Percentiles rank a stretch among this genome's conserved stretches.
Evolutionary conservation across 2,113 vertebrate species (phyloP).

Genomic region (Scatophagus argus): DNA sequence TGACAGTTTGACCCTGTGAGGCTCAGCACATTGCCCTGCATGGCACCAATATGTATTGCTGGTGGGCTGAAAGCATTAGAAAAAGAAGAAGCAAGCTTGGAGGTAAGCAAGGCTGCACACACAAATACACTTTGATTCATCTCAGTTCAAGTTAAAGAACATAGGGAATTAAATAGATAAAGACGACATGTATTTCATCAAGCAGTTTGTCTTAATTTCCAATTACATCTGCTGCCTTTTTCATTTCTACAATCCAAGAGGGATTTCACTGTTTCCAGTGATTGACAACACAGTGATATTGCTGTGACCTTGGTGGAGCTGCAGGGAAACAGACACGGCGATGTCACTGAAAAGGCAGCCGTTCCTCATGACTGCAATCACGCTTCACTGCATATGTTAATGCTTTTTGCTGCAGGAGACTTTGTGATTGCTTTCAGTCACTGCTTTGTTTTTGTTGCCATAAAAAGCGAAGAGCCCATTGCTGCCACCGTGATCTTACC

Average conservation of each 20-base stretch:
- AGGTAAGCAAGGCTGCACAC: background rate
- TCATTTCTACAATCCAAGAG: background rate
- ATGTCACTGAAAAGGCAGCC: background rate
- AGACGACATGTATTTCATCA: background rate
- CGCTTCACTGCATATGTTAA: background rate
- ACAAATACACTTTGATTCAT: background rate
- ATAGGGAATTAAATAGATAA: conserved; percentile 5
- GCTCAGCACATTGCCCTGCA: background rate
- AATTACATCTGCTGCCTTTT: background rate
- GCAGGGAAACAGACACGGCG: background rate
- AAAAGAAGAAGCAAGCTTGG: background rate
- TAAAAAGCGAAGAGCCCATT: background rate
- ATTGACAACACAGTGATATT: background rate
- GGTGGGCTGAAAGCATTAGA: background rate
- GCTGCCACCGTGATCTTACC: background rate
- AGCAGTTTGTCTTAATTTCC: conserved; percentile 11
- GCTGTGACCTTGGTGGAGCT: conserved; percentile 18
- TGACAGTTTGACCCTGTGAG: background rate
- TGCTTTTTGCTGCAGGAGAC: background rate
- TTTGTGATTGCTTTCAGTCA: background rate
- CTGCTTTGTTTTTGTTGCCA: background rate
- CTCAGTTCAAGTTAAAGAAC: background rate
- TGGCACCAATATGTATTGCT: background rate
- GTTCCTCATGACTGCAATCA: background rate
- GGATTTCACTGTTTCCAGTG: background rate